Evolutionary conservation across 2,113 vertebrate species (phyloP), one percentile per base, ranked within the genome.

Genomic region (Martes martes): DNA sequence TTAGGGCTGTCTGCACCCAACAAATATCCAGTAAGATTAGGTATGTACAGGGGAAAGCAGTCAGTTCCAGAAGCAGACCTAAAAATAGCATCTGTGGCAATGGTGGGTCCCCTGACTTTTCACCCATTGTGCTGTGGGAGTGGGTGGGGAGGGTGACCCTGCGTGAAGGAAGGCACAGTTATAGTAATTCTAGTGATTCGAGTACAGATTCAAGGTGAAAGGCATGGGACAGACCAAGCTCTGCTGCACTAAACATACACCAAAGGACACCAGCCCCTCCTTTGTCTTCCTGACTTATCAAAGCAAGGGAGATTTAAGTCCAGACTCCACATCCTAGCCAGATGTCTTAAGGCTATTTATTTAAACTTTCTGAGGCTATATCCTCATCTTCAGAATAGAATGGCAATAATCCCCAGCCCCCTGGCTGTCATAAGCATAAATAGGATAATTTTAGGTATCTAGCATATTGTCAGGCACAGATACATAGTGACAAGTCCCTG

Each of bases 1-100:
- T 69, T 74, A 74, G 24, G 57, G n/a, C 86, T 78, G 28, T 13
- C 86, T 82, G 28, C 11, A 94, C 19, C 28, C 67, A 94, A 57
- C 89, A 45, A 71, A 89, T 93, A 33, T 89, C 52, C 93, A 74
- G 45, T 93, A 83, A 97, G 61, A 93, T 19, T 42, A 84, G 57
- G 36, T 28, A 24, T 84, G 28, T 55, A 11, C 21, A 55, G 63
- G 65, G 59, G 39, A 82, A 39, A 95, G 81, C 39, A 47, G 24
- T 82, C 67, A 78, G 63, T 81, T 52, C 63, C 57, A 61, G 42
- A 79, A 82, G 33, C 21, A 23, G 36, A 93, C 81, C 78, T 88
- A 45, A 94, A 93, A 94, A 92, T 50, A 95, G 36, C 74, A 47
- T 67, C 88, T 59, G n/a, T 16, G 81, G 45, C 31, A 52, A 21